phyloP scores from a whole-genome alignment of 2,888 invertebrate species.

The Apodemia hepburni region DNA sequence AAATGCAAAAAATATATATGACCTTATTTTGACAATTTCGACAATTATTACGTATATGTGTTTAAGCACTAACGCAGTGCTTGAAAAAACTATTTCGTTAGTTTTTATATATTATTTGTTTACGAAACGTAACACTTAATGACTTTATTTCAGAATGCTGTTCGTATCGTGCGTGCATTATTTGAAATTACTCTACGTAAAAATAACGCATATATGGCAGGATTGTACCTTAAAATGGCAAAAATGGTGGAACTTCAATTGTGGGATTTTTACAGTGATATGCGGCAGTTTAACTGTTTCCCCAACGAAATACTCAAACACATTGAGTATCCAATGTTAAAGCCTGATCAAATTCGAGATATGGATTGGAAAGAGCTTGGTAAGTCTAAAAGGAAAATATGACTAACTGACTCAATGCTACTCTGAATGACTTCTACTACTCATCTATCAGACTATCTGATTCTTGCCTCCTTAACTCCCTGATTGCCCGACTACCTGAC shows the following conservation, averaged over 20 bases:
- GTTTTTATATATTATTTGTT: no score
- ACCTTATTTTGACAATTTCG: no score
- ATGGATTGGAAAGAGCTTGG: conserved; percentile 94
- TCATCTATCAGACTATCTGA: no score
- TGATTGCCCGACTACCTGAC: no score
- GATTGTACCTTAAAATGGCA: conserved; percentile 90
- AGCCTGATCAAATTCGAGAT: conserved; percentile 89
- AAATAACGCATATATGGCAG: conserved; percentile 94
- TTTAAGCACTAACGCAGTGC: no score
- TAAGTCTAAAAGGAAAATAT: conserved; percentile 39
- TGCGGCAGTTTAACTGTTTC: conserved; percentile 91
- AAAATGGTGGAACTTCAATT: conserved; percentile 96
- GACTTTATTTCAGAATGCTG: conserved; percentile 86
- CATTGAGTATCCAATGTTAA: conserved; percentile 88
- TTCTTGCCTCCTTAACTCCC: no score
- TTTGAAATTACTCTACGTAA: conserved; percentile 96
- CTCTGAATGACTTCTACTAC: no score
- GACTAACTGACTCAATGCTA: no score
- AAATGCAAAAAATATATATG: no score
- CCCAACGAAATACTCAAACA: conserved; percentile 89
- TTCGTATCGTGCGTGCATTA: conserved; percentile 93
- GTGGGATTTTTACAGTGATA: conserved; percentile 93
- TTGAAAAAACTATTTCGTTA: no score
- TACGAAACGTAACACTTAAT: no score
- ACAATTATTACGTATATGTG: no score